A percentile compares a stretch with the other conserved stretches of the same genome.
Conservation (phyloP, 2,888 invertebrate species). For the Onchidella celtica region DNA sequence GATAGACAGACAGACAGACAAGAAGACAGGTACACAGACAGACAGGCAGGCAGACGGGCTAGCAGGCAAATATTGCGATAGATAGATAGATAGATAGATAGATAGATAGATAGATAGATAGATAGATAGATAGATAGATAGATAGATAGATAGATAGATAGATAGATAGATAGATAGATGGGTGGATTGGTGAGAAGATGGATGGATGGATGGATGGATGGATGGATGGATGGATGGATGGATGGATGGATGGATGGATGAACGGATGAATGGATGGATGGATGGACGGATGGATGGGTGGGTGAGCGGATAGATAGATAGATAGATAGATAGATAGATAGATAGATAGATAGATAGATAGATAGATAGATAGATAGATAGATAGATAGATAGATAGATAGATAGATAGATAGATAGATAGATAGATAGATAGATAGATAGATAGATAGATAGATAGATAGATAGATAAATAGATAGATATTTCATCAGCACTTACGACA, state of each 20-base stretch:
- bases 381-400: neutral
- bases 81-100: too few species aligned
- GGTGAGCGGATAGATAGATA: neutral
- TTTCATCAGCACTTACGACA: slow-evolving; percentile 49
- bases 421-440: neutral
- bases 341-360: neutral
- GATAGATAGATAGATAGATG: neutral
- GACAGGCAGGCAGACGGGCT: too few species aligned
- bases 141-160: neutral
- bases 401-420: neutral
- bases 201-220: slow-evolving; percentile 48
- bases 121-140: neutral
- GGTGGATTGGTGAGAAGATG: slow-evolving; percentile 36
- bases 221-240: slow-evolving; percentile 48
- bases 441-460: neutral
- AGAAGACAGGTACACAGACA: too few species aligned
- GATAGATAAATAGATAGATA: neutral
- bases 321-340: neutral
- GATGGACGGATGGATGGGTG: neutral
- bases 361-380: neutral
- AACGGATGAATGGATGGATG: neutral
- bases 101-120: neutral
- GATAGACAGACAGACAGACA: too few species aligned
- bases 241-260: neutral
- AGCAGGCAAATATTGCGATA: too few species aligned